Evolutionary conservation across 2,797 vertebrate genomes (phyloP).

Genomic region (Pseudomugil tenellus): DNA sequence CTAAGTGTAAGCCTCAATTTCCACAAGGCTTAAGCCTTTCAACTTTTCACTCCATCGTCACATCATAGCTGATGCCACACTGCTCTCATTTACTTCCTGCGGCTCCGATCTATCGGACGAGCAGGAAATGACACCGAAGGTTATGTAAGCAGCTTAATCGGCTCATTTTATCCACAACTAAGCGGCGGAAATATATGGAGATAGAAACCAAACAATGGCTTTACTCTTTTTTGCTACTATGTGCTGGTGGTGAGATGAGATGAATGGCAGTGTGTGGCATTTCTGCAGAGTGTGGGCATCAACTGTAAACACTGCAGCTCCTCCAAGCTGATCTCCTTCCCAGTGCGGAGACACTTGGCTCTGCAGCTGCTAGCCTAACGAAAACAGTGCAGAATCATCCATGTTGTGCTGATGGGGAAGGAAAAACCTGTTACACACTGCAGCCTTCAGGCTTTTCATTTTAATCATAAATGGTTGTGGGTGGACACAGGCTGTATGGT

Average conservation of each 20-base stretch:
- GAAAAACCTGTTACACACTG: not conserved
- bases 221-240: constrained; percentile 2
- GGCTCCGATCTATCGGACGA: constrained; percentile 7
- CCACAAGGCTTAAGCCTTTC: not conserved
- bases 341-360: constrained; percentile 6
- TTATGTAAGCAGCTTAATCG: not conserved
- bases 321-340: constrained; percentile 22
- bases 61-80: not conserved
- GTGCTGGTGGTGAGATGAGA: constrained; percentile 10
- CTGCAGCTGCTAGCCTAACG: constrained; percentile 2
- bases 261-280: constrained; percentile 17
- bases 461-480: not conserved
- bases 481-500: not conserved
- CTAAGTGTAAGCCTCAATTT: not conserved
- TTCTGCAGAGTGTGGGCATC: constrained; percentile 22
- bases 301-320: constrained; percentile 17
- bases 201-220: not conserved
- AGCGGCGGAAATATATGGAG: not conserved
- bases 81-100: constrained; percentile 2
- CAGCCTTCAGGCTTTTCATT: constrained; percentile 9
- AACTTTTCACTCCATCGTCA: constrained; percentile 1
- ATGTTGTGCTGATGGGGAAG: not conserved
- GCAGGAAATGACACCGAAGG: constrained; percentile 4
- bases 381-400: constrained; percentile 7
- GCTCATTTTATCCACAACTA: not conserved